Percentiles rank a stretch among this genome's conserved stretches.
Evolutionary conservation across 2,888 invertebrate species (phyloP).

Genomic region (Trisateles emortualis): DNA sequence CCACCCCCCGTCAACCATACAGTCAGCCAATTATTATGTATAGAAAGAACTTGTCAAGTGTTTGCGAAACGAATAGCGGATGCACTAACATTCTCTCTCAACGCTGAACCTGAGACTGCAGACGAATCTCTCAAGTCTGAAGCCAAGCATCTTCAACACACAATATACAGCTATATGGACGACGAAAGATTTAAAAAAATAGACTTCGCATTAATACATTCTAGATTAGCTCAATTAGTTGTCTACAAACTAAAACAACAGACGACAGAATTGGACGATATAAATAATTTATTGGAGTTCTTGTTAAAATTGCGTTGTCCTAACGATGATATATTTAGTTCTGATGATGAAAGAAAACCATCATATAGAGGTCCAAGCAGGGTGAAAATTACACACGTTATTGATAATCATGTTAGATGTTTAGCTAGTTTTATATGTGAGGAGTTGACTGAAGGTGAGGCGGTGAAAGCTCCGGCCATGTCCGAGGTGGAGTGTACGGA

Average conservation of each 20-base stretch:
- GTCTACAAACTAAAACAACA: constrained; percentile 86
- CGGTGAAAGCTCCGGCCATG: constrained; percentile 77
- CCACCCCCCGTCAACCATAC: constrained; percentile 66
- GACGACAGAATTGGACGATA: constrained; percentile 73
- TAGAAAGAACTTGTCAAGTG: constrained; percentile 84
- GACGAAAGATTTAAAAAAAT: constrained; percentile 89
- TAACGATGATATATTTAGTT: constrained; percentile 86
- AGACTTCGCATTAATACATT: constrained; percentile 89
- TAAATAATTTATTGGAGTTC: constrained; percentile 72
- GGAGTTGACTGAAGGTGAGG: constrained; percentile 70
- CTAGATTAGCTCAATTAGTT: constrained; percentile 88
- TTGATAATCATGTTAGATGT: constrained; percentile 75
- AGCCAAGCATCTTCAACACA: constrained; percentile 89
- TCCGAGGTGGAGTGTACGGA: constrained; percentile 87
- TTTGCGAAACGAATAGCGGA: constrained; percentile 91
- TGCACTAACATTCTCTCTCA: constrained; percentile 86
- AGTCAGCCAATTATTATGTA: constrained; percentile 76
- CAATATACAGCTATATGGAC: constrained; percentile 90
- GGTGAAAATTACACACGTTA: constrained; percentile 64
- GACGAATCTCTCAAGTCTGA: constrained; percentile 88
- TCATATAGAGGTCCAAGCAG: constrained; percentile 68
- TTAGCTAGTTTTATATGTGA: constrained; percentile 78
- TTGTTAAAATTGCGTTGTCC: constrained; percentile 75
- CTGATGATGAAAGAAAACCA: constrained; percentile 84
- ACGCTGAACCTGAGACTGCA: constrained; percentile 85